Base-by-base conservation (phyloP, 1,140 invertebrate species). In the Doryteuthis pealeii region DNA sequence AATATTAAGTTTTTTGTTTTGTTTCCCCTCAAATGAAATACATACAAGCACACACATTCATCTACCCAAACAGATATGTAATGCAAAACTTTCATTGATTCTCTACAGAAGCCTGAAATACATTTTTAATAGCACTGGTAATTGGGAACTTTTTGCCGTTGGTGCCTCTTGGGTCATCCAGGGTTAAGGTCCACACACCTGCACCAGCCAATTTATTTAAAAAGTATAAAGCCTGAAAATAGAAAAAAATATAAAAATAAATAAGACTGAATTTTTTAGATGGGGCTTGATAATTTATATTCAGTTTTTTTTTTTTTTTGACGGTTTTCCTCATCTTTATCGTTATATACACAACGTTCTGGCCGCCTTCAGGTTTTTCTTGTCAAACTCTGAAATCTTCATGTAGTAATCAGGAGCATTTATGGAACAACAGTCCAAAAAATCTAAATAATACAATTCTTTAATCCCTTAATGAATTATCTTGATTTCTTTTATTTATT, bases 171-270 rank as follows among this genome's bases (percentile, higher is more conserved):
- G 32, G 30, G 35, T 79, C 78, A 73, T 79, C 78, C 2, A 79
- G 66, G n/a, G 72, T 40, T 26, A 79, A n/a, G 15, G 73, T 66
- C 78, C 78, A 79, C 22, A 79, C 72, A n/a, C 78, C 78, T 30
- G 73, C 75, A 22, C 78, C 78, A n/a, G 71, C 75, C 18, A 76
- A 40, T 8, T 68, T 35, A 1, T 65, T 22, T 5, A 32, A 22
- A 22, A 68, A 68, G 31, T 32, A 2, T 31, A 22, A 26, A 18
- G 66, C 66, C 66, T 68, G 31, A 26, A 68, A 62, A 49, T 15
- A 12, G 22, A 49, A n/a, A 62, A 62, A 62, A 28, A 62, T 6
- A 62, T 6, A 62, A 28, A 62, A 62, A 62, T 6, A 62, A 15
- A 62, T 6, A 62, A 6, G 26, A 5, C 10, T 15, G 22, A 62